Conservation (phyloP, 1,140 invertebrate species). For the Archegozetes longisetosus region DNA sequence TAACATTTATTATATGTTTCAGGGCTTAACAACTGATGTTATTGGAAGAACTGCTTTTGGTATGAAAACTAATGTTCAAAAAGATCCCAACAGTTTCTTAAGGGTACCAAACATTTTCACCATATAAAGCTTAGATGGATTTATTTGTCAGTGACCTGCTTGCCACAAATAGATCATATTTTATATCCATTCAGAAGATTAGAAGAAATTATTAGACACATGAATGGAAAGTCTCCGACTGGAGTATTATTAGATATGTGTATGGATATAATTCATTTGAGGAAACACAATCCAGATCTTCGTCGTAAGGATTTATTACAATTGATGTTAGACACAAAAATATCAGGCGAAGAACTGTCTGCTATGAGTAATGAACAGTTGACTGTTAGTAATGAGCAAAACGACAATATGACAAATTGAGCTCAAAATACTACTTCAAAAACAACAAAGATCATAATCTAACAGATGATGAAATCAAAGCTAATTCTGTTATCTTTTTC, state of each 20-base stretch:
- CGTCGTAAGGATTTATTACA: conserved; percentile 12
- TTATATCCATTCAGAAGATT: conserved; percentile 9
- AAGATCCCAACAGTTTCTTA: conserved; percentile 12
- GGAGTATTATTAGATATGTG: background rate
- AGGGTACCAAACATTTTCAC: conserved; percentile 13
- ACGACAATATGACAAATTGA: background rate
- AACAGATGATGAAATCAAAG: conserved; percentile 25
- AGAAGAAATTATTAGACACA: background rate
- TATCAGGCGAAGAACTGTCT: background rate
- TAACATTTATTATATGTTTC: conserved; percentile 28
- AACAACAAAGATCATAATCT: conserved; percentile 2
- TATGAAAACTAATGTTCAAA: conserved; percentile 21
- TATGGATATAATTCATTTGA: background rate
- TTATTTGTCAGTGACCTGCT: background rate
- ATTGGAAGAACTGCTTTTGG: conserved; percentile 36
- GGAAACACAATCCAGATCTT: background rate
- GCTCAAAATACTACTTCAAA: background rate
- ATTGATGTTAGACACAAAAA: conserved; percentile 9
- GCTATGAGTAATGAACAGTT: background rate
- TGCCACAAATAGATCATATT: conserved; percentile 8
- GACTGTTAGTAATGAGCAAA: background rate
- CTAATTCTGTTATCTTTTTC: conserved; percentile 29
- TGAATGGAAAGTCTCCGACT: background rate
- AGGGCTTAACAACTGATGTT: conserved; percentile 35
- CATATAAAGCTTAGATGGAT: background rate